Conservation (phyloP, 2,888 invertebrate genomes). For the Papilio elwesi region DNA sequence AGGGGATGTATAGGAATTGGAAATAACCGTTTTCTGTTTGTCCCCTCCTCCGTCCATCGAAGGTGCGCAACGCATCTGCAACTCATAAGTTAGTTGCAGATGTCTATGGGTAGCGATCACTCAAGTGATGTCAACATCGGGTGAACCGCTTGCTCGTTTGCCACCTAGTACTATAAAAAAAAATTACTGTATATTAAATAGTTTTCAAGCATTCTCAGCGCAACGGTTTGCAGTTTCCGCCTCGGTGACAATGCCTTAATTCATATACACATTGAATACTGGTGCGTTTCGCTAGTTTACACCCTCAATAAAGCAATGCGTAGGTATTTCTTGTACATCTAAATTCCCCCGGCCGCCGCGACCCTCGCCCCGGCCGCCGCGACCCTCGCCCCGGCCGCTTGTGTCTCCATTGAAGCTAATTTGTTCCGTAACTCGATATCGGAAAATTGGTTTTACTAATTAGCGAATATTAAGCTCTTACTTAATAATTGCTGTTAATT, state of each 20-base stretch:
- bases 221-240: background rate
- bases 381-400: background rate
- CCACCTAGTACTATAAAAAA: too few relatives aligned
- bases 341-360: background rate
- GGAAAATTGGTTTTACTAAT: slow-evolving; percentile 35
- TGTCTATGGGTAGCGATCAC: too few relatives aligned
- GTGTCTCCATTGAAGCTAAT: slow-evolving; percentile 41
- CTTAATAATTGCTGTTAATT: slow-evolving; percentile 22
- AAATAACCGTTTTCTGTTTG: too few relatives aligned
- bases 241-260: background rate
- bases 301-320: background rate
- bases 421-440: slow-evolving; percentile 46
- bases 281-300: background rate
- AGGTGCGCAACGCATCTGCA: too few relatives aligned
- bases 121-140: too few relatives aligned
- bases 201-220: too few relatives aligned
- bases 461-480: slow-evolving; percentile 25
- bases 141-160: too few relatives aligned
- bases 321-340: background rate
- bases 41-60: too few relatives aligned
- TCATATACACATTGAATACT: background rate
- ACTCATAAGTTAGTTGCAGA: too few relatives aligned
- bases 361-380: background rate
- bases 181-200: too few relatives aligned
- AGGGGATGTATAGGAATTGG: too few relatives aligned